A percentile compares a stretch with the other conserved stretches of the same genome.
Conservation (phyloP, 2,797 vertebrate species). For the Neomorphus geoffroyi region DNA sequence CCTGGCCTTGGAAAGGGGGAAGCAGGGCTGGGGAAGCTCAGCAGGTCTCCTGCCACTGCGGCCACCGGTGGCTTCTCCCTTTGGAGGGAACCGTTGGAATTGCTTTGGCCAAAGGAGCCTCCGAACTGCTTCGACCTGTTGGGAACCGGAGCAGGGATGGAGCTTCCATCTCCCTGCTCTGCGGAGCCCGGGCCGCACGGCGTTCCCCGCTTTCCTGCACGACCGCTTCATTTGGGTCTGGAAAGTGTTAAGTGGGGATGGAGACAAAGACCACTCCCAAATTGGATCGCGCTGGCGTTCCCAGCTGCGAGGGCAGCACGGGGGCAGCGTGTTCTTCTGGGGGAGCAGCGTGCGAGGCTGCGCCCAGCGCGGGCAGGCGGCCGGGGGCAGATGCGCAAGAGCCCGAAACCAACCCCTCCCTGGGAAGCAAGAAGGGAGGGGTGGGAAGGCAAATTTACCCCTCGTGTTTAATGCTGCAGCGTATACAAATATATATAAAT, state of each 20-base stretch:
- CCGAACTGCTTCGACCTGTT: background rate
- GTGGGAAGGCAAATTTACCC: background rate
- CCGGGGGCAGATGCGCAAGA: background rate
- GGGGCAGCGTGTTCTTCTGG: background rate
- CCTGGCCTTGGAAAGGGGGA: too few species aligned
- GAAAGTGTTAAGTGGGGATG: accelerated
- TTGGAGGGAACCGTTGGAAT: accelerated
- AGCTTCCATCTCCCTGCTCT: accelerated
- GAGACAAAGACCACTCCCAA: background rate
- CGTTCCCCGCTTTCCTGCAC: background rate
- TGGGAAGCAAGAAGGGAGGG: background rate
- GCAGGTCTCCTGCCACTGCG: background rate
- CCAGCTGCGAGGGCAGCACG: background rate
- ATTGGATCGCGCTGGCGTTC: background rate
- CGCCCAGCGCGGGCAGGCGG: background rate
- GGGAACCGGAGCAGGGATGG: background rate
- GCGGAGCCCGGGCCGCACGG: background rate
- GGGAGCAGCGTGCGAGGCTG: background rate
- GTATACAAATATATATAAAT: too few species aligned
- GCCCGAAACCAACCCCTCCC: background rate
- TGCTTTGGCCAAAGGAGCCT: accelerated
- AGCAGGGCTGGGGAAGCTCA: background rate
- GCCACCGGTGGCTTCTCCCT: background rate
- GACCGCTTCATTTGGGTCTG: background rate
- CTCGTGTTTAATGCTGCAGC: background rate